Evolutionary conservation across 2,888 invertebrate genomes (phyloP), one percentile per base, ranked within the genome.

Genomic region (Caenorhabditis sp.): DNA sequence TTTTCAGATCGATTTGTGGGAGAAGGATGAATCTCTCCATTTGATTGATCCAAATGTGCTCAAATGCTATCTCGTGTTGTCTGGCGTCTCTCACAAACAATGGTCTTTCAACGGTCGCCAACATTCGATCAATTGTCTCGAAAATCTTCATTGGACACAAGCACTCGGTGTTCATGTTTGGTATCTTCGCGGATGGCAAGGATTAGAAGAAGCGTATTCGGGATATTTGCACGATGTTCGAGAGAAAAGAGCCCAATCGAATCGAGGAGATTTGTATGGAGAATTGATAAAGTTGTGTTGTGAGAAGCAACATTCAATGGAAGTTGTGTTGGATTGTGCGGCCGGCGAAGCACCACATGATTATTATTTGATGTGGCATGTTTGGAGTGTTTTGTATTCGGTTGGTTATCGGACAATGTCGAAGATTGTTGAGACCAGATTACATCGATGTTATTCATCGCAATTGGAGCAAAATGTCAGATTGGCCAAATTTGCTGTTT

Each of bases 71-170:
- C 49, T 82, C 8, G 27, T 78, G 5, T 63, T 82, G 76, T 70
- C 80, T 10, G 82, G 82, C 21, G 52, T 60, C 12, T 70, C 73
- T 7, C 59, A 70, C 12, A 52, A 60, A 17, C 61, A 64, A 56
- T 72, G 72, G 65, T 67, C 60, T 7, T 53, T 66, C 8, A 59
- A 67, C 1, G 67, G 70, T n/a, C 59, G 59, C n/a, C 57, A 36
- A 1, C 59, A 63, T 20, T 50, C 60, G n/a, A 62, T 82, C 50
- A 77, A 77, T 57, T 76, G 77, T 49, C 61, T 80, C 26, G 81
- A 80, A 26, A 76, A 76, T 7, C 70, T 82, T 3, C 61, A 62
- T 31, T 82, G 81, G 81, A 74, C 71, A 23, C 77, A 80, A 64
- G 67, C 77, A 4, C 61, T 80, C 25, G 80, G 80, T n/a, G 17